A percentile compares a stretch with the other conserved stretches of the same genome.
phyloP scores from a whole-genome alignment of 2,113 vertebrate genomes.

The Ageneiosus marmoratus region DNA sequence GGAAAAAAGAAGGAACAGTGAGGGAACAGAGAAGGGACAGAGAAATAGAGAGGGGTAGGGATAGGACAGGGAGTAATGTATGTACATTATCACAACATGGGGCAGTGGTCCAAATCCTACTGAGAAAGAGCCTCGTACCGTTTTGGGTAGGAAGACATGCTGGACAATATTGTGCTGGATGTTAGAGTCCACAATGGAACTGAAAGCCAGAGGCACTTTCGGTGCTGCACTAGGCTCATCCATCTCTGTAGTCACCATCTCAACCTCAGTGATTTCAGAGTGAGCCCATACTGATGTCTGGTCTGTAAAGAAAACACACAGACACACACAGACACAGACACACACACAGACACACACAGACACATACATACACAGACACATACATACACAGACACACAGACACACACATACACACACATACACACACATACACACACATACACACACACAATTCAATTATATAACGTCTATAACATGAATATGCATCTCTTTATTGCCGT shows the following conservation, averaged over 20 bases:
- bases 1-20: neutral
- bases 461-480: too few species aligned
- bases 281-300: conserved; percentile 60
- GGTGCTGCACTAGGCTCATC: conserved; percentile 30
- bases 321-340: neutral
- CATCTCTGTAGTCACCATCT: neutral
- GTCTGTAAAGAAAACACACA: conserved; percentile 57
- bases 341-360: neutral
- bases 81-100: neutral
- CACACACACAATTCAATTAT: too few species aligned
- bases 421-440: too few species aligned
- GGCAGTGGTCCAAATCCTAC: neutral
- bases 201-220: neutral
- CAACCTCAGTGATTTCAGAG: conserved; percentile 42
- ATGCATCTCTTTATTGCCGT: too few species aligned
- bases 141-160: conserved; percentile 81
- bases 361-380: too few species aligned
- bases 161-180: neutral
- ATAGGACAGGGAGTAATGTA: neutral
- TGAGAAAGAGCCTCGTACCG: conserved; percentile 54
- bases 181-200: neutral
- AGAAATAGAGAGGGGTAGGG: neutral
- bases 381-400: too few species aligned
- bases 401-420: too few species aligned
- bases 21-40: neutral